Evolutionary conservation across 1,140 invertebrate genomes (phyloP).

Genomic region (Drosophila lacteicornis): DNA sequence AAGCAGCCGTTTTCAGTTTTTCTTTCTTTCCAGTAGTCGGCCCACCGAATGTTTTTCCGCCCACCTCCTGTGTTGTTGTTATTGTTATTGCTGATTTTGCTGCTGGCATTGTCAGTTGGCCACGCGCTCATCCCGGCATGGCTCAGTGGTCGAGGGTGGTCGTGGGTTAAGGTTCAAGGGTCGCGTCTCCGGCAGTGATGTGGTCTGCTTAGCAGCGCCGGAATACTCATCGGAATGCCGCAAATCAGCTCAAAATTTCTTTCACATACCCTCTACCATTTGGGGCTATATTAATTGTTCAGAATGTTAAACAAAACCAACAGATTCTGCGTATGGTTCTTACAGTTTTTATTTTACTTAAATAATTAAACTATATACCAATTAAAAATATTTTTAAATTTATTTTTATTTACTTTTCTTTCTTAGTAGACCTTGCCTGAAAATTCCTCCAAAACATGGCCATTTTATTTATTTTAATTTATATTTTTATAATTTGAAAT

Average conservation of each 20-base stretch:
- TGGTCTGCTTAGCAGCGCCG: slow-evolving; percentile 52
- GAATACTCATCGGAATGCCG: slow-evolving; percentile 38
- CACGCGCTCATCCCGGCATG: slow-evolving; percentile 69
- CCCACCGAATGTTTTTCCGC: slow-evolving; percentile 15
- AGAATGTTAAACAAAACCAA: background rate
- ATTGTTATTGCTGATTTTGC: slow-evolving; percentile 33
- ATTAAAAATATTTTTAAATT: no score
- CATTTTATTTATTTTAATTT: no score
- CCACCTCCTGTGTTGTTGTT: slow-evolving; percentile 12
- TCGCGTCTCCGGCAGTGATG: slow-evolving; percentile 39
- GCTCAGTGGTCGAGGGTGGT: slow-evolving; percentile 45
- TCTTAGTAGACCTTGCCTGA: no score
- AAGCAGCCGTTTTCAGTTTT: slow-evolving; percentile 71
- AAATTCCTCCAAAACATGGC: no score
- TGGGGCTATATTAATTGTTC: background rate
- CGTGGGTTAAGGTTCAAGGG: slow-evolving; percentile 20
- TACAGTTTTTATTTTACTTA: no score
- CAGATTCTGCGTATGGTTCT: no score
- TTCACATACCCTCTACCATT: background rate
- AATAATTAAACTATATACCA: no score
- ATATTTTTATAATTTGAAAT: no score
- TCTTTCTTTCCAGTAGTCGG: slow-evolving; percentile 13
- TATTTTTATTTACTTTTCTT: no score
- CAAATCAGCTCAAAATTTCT: slow-evolving; percentile 64
- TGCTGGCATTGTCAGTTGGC: slow-evolving; percentile 79